A percentile compares a stretch with the other conserved stretches of the same genome.
These are phyloP conservation scores for Poeciliopsis infans DNA, from an alignment of 2,797 vertebrate genomes.

Conservation along the genomic window DNA sequence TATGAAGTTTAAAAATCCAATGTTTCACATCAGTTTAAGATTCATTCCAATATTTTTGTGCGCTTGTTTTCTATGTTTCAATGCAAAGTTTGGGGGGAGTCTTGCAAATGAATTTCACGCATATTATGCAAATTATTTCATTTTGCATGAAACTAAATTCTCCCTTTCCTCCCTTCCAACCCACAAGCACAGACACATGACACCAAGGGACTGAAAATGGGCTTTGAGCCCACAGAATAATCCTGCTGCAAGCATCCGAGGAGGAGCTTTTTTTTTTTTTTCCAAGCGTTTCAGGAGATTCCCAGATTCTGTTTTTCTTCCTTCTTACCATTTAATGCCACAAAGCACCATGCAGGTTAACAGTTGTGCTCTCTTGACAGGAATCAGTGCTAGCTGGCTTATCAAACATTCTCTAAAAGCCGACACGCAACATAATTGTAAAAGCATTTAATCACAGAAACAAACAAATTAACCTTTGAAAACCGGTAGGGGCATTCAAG, in stretches of 20 bases:
- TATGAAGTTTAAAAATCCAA: background rate
- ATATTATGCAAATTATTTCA: slow-evolving; percentile 58
- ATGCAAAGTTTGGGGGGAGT: slow-evolving; percentile 63
- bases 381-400: slow-evolving; percentile 42
- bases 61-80: slow-evolving; percentile 51
- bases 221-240: slow-evolving; percentile 44
- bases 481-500: slow-evolving; percentile 64
- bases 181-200: slow-evolving; percentile 45
- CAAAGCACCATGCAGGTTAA: background rate
- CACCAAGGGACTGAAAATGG: slow-evolving; percentile 41
- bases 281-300: slow-evolving; percentile 14
- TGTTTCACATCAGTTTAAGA: slow-evolving; percentile 2
- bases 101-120: slow-evolving; percentile 62
- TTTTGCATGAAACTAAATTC: slow-evolving; percentile 72
- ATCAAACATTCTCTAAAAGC: slow-evolving; percentile 62
- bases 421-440: slow-evolving; percentile 61
- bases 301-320: slow-evolving; percentile 2
- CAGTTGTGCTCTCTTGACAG: slow-evolving; percentile 31
- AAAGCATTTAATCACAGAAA: slow-evolving; percentile 72
- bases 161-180: slow-evolving; percentile 36
- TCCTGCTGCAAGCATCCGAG: slow-evolving; percentile 18
- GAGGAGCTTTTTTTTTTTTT: slow-evolving; percentile 16
- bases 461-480: slow-evolving; percentile 81
- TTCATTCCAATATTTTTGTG: slow-evolving; percentile 12
- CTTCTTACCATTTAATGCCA: slow-evolving; percentile 9